A percentile compares a stretch with the other conserved stretches of the same genome.
Conservation (phyloP, 2,797 vertebrate species). For the Crenuchus spilurus region DNA sequence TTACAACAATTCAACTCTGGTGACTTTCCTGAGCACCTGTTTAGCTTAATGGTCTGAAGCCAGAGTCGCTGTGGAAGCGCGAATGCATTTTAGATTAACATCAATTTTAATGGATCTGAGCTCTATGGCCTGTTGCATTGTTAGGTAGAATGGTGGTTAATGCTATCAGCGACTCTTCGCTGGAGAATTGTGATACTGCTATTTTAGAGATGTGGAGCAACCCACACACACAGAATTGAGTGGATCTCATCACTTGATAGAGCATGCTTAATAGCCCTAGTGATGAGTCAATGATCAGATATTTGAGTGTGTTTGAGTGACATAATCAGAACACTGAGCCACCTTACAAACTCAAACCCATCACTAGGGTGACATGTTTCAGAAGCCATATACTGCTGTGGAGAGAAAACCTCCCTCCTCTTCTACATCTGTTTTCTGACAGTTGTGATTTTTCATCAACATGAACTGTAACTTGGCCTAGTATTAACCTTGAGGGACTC, state of each 20-base stretch:
- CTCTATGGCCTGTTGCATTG: background rate
- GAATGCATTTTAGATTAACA: slow-evolving; percentile 26
- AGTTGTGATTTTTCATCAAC: background rate
- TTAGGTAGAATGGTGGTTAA: background rate
- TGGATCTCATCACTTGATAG: slow-evolving; percentile 35
- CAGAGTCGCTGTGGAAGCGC: background rate
- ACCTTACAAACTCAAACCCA: slow-evolving; percentile 2
- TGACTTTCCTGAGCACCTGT: background rate
- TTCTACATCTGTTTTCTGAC: background rate
- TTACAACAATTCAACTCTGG: background rate
- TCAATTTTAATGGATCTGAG: background rate
- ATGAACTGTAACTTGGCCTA: background rate
- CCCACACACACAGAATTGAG: slow-evolving; percentile 21
- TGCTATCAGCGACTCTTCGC: background rate
- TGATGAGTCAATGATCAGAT: slow-evolving; percentile 15
- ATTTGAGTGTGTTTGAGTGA: slow-evolving; percentile 18
- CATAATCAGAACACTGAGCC: slow-evolving; percentile 24
- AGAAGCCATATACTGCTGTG: background rate
- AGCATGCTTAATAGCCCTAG: slow-evolving; percentile 17
- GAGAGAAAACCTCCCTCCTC: background rate
- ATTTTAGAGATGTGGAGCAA: slow-evolving; percentile 32
- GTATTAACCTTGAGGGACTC: background rate
- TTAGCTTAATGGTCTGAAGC: slow-evolving; percentile 26
- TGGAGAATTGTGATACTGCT: slow-evolving; percentile 13
- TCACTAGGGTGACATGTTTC: background rate